Conservation (phyloP, 37 sponge, comb jelly and placozoan genomes). For the Theonella swinhoei region DNA sequence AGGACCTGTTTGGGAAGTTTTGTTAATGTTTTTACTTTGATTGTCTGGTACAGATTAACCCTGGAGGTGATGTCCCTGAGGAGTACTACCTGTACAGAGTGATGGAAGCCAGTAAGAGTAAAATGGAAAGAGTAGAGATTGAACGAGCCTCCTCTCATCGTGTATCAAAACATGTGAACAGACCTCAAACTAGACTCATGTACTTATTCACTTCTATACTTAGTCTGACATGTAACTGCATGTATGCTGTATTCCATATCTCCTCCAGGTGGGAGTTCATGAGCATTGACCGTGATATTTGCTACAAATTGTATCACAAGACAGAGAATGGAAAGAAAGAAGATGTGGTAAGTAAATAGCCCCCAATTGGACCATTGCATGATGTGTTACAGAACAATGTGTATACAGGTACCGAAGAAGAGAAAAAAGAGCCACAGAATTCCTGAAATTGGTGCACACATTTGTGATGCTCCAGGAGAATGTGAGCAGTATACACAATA, state of each 20-base stretch:
- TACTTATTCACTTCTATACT: not conserved
- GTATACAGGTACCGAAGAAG: slow-evolving; percentile 35
- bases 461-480: slow-evolving; percentile 67
- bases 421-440: slow-evolving; percentile 59
- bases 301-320: slow-evolving; percentile 69
- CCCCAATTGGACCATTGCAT: too few species aligned
- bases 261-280: slow-evolving; percentile 79
- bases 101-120: slow-evolving; percentile 40
- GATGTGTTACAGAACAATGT: too few species aligned
- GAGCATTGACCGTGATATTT: slow-evolving; percentile 71
- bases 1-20: too few species aligned
- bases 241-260: not conserved
- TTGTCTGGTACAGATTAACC: slow-evolving; percentile 23
- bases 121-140: slow-evolving; percentile 59
- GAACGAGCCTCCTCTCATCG: slow-evolving; percentile 43
- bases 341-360: slow-evolving; percentile 52
- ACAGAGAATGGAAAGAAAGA: slow-evolving; percentile 4
- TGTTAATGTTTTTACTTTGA: too few species aligned
- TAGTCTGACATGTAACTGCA: not conserved
- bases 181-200: slow-evolving; percentile 19
- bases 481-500: slow-evolving; percentile 47
- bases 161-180: slow-evolving; percentile 4
- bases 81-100: slow-evolving; percentile 60
- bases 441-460: slow-evolving; percentile 57
- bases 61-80: slow-evolving; percentile 57